Conservation (phyloP, 2,113 vertebrate species). For the Caranx ignobilis region DNA sequence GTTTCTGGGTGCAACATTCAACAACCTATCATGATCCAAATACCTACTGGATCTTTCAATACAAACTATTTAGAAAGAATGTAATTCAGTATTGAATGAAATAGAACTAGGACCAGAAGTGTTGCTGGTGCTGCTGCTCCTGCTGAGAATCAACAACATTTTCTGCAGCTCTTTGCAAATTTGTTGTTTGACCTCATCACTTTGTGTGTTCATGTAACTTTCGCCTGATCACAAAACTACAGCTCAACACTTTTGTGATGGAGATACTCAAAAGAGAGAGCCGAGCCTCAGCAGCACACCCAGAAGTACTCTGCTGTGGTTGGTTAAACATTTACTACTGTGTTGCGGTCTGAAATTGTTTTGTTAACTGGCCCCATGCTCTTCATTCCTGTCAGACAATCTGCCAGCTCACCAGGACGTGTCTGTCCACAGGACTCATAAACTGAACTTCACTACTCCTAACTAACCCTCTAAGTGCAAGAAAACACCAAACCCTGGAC, state of each 20-base stretch:
- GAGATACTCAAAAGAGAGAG: neutral
- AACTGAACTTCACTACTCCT: neutral
- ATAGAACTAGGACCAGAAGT: neutral
- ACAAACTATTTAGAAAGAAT: neutral
- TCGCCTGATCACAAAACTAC: neutral
- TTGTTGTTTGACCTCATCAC: neutral
- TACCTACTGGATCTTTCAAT: neutral
- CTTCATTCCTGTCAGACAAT: conserved; percentile 14
- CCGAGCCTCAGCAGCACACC: neutral
- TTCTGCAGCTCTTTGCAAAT: neutral
- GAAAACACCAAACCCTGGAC: neutral
- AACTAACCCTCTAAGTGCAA: neutral
- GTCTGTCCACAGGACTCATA: neutral
- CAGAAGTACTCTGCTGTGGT: conserved; percentile 5
- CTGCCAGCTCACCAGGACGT: neutral
- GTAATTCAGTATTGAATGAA: neutral
- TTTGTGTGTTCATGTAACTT: neutral
- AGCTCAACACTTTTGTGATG: neutral
- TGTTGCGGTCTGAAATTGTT: conserved; percentile 24
- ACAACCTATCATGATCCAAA: conserved; percentile 1
- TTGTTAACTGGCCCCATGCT: conserved; percentile 17
- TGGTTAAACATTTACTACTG: conserved; percentile 4
- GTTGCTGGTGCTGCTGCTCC: neutral
- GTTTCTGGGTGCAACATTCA: neutral
- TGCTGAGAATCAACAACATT: neutral